Conservation (phyloP, 2,888 invertebrate genomes). For the Pristionchus mayeri region DNA sequence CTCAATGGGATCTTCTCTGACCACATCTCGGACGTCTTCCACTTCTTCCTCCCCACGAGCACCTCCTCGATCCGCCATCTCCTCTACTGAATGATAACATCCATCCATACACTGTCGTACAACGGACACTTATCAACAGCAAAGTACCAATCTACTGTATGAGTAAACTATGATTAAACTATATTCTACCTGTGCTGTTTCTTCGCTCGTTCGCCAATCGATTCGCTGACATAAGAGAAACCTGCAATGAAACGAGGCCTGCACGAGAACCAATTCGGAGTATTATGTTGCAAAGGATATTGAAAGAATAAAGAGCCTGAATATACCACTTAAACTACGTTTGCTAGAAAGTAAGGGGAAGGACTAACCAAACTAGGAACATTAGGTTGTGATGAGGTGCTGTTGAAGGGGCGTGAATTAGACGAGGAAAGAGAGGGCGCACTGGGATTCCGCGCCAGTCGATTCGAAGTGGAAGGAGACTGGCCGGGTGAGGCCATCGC, state of each 20-base stretch:
- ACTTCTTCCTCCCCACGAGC: constrained; percentile 17
- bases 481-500: background rate
- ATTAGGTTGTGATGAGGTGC: constrained; percentile 19
- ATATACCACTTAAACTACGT: too few species aligned
- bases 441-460: constrained; percentile 14
- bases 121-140: too few species aligned
- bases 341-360: too few species aligned
- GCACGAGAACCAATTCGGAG: background rate
- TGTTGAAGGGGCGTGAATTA: background rate
- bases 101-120: background rate
- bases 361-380: constrained; percentile 24
- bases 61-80: constrained; percentile 7
- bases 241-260: background rate
- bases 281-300: background rate
- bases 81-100: background rate
- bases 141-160: too few species aligned
- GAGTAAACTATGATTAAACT: background rate
- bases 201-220: background rate
- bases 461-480: background rate
- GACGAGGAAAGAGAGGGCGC: background rate
- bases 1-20: constrained; percentile 25
- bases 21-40: constrained; percentile 21
- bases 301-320: background rate
- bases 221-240: constrained; percentile 16
- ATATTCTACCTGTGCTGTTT: background rate